Evolutionary conservation across 2,888 invertebrate species (phyloP).

Genomic region (Cyclophora punctaria): DNA sequence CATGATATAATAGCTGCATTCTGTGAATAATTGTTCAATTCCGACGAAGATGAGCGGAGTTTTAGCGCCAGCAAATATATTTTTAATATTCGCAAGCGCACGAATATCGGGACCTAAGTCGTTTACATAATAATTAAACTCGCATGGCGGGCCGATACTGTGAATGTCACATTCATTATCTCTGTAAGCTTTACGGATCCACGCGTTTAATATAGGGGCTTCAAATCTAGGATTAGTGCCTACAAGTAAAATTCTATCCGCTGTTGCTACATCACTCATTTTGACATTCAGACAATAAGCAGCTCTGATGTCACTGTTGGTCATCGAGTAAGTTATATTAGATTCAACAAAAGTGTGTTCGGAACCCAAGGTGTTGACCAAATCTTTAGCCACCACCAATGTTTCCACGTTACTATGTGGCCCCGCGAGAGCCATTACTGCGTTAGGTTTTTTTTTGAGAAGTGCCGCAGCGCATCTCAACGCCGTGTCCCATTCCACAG

Average conservation of each 20-base stretch:
- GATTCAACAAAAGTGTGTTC: conserved; percentile 53
- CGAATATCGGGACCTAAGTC: conserved; percentile 36
- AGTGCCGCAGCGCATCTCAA: conserved; percentile 81
- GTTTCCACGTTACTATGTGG: conserved; percentile 59
- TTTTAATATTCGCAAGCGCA: too few species aligned
- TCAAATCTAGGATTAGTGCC: conserved; percentile 99
- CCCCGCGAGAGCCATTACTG: conserved; percentile 57
- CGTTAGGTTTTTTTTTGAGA: conserved; percentile 74
- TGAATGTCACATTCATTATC: conserved; percentile 92
- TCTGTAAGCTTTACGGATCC: conserved; percentile 93
- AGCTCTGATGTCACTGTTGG: conserved; percentile 43
- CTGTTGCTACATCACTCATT: conserved; percentile 82
- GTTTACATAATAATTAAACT: conserved; percentile 83
- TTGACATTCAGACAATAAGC: conserved; percentile 66
- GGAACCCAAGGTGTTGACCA: conserved; percentile 50
- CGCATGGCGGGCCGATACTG: conserved; percentile 89
- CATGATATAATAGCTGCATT: conserved; percentile 19
- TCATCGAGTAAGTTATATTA: conserved; percentile 29
- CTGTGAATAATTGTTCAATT: conserved; percentile 35
- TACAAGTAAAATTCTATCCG: conserved; percentile 92
- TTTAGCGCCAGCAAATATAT: too few species aligned
- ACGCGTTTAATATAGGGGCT: conserved; percentile 95
- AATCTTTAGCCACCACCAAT: conserved; percentile 55
- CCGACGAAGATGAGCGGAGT: conserved; percentile 43
- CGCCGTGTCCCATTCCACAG: conserved; percentile 95